Base-by-base conservation (phyloP, 2,113 vertebrate species). In the Acrocephalus arundinaceus region DNA sequence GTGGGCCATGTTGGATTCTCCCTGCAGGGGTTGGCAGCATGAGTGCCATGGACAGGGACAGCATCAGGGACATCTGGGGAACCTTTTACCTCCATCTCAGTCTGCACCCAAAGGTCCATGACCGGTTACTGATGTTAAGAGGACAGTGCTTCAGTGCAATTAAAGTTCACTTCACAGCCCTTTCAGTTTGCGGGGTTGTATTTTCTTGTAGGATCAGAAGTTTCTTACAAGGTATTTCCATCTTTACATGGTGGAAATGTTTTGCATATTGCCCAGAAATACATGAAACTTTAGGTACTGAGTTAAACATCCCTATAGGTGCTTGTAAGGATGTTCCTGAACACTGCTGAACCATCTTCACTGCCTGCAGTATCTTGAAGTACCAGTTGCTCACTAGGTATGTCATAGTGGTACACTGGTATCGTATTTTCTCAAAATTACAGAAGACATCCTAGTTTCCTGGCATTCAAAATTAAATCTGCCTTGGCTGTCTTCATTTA, bases 391-490 rank as follows among this genome's bases (percentile, higher is more conserved):
- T 93, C 23, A 11, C 55, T 54, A 37, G 9, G 15, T 68, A 75
- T 33, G 27, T 85, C n/a, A 20, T 20, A 15, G 33, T 52, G 59
- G 20, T 71, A 28, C 46, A 80, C 82, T 19, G 18, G 6, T 83
- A 10, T 58, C 22, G 7, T 73, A 33, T 80, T 83, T 91, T 91
- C 75, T 90, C 19, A 59, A 30, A 51, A 68, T 51, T 85, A 2
- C 41, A 62, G 46, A 89, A 84, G 59, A 19, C 45, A 54, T 63
- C 55, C 54, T 70, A 46, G 33, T 51, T 93, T 92, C 63, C 78
- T 83, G 49, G 88, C 88, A 22, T 87, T 81, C 71, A 51, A 17
- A 79, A 61, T 82, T 31, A 71, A 87, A 77, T 74, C 75, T 95
- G 63, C 61, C 27, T 71, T 33, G 20, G 14, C 61, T 90, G 48